These are phyloP conservation scores for Hoplias malabaricus DNA, from an alignment of 2,113 vertebrate genomes.

Conservation along the genomic window DNA sequence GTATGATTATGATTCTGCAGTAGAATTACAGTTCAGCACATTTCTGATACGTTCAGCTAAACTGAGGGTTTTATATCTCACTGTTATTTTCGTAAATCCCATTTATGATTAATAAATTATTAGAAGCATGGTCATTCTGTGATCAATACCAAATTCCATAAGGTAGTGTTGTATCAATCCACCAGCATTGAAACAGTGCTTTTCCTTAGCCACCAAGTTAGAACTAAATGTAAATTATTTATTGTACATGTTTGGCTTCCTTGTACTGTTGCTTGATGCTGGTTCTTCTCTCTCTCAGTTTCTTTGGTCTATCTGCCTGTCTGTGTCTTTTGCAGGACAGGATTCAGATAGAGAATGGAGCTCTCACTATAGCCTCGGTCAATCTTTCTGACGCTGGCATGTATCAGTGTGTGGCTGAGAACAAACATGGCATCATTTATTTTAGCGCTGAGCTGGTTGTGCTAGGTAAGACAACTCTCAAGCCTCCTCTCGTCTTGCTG, in stretches of 20 bases:
- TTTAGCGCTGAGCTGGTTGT: constrained; percentile 89
- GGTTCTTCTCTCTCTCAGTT: not conserved
- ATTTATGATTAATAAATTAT: no score
- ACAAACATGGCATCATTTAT: constrained; percentile 89
- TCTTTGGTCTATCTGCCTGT: constrained; percentile 54
- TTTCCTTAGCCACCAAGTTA: not conserved
- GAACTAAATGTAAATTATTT: not conserved
- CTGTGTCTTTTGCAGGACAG: constrained; percentile 82
- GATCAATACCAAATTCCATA: no score
- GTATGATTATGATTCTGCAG: no score
- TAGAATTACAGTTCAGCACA: no score
- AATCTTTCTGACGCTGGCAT: constrained; percentile 88
- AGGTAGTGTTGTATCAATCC: no score
- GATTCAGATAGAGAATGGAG: constrained; percentile 86
- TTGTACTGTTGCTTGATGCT: not conserved
- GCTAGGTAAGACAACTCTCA: constrained; percentile 81
- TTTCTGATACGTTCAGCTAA: no score
- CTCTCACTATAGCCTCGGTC: constrained; percentile 81
- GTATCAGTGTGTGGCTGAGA: constrained; percentile 94
- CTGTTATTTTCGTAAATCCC: no score
- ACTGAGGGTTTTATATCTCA: no score
- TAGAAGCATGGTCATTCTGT: no score
- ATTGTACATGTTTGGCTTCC: not conserved
- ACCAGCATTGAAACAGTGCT: no score
- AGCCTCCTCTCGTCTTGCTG: not conserved